Percentiles rank a stretch among this genome's conserved stretches.
These are phyloP conservation scores for Caradrina kadenii DNA, from an alignment of 2,888 invertebrate species.

Conservation along the genomic window DNA sequence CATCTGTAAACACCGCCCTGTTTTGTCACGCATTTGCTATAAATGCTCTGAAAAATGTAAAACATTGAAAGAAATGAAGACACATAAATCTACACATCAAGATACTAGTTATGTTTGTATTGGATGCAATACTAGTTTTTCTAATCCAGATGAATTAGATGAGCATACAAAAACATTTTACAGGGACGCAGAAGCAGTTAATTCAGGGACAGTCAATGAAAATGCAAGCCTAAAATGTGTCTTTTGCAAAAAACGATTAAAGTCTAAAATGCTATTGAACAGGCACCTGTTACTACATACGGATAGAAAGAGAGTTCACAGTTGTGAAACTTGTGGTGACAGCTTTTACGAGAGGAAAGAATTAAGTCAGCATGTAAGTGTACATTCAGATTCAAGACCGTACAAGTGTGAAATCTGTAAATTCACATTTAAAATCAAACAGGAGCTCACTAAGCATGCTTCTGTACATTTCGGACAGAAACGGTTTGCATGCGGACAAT, in stretches of 20 bases:
- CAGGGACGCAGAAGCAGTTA: neutral
- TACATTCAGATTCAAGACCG: conserved; percentile 59
- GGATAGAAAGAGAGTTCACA: conserved; percentile 83
- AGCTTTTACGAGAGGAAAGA: conserved; percentile 84
- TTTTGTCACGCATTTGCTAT: conserved; percentile 19
- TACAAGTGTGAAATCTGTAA: conserved; percentile 82
- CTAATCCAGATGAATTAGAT: conserved; percentile 13
- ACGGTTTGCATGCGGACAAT: conserved; percentile 84
- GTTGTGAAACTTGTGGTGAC: conserved; percentile 84
- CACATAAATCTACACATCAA: conserved; percentile 25
- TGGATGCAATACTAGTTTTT: conserved; percentile 29
- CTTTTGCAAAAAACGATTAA: conserved; percentile 88
- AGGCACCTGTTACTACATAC: conserved; percentile 79
- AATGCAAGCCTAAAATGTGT: conserved; percentile 73
- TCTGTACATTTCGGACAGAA: conserved; percentile 85
- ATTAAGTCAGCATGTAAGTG: conserved; percentile 28
- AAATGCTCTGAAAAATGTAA: conserved; percentile 11
- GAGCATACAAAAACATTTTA: conserved; percentile 28
- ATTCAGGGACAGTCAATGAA: fast-evolving
- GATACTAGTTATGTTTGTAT: conserved; percentile 7
- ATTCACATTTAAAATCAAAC: conserved; percentile 17
- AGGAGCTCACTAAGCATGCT: conserved; percentile 75
- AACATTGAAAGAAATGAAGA: conserved; percentile 12
- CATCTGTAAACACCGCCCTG: conserved; percentile 17
- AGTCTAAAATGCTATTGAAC: conserved; percentile 4